These are phyloP conservation scores for Podotricha telesiphe DNA, from an alignment of 2,888 invertebrate genomes.

Conservation along the genomic window DNA sequence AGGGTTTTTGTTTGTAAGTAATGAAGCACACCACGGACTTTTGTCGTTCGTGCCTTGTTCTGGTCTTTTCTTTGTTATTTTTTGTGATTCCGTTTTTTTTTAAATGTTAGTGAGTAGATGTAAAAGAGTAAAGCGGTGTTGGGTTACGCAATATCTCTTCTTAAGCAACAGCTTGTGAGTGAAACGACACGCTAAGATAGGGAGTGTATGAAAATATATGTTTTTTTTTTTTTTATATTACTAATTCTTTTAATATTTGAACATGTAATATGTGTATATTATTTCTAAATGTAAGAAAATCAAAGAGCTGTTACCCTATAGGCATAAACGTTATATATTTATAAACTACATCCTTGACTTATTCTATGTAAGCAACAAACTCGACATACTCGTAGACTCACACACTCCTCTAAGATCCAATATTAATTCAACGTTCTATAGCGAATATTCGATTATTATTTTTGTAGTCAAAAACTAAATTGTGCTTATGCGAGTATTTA, in stretches of 20 bases:
- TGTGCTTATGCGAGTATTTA: neutral
- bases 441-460: neutral
- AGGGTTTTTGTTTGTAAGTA: too few species aligned
- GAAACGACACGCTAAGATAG: too few species aligned
- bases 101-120: too few species aligned
- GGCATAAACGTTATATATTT: neutral
- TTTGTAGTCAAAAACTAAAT: neutral
- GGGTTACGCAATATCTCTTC: too few species aligned
- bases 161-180: too few species aligned
- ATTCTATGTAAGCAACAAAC: neutral
- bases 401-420: constrained; percentile 6
- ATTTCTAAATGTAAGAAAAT: neutral
- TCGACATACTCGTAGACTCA: constrained; percentile 7
- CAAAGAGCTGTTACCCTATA: neutral
- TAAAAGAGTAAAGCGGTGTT: too few species aligned
- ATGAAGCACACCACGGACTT: too few species aligned
- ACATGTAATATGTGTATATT: neutral
- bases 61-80: too few species aligned
- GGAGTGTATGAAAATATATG: too few species aligned
- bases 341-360: constrained; percentile 7
- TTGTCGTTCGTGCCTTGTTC: too few species aligned
- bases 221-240: neutral
- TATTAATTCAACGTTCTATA: neutral
- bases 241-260: neutral
- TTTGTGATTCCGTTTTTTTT: too few species aligned